Evolutionary conservation across 2,888 invertebrate species (phyloP), one percentile per base, ranked within the genome.

Genomic region (Apamea anceps): DNA sequence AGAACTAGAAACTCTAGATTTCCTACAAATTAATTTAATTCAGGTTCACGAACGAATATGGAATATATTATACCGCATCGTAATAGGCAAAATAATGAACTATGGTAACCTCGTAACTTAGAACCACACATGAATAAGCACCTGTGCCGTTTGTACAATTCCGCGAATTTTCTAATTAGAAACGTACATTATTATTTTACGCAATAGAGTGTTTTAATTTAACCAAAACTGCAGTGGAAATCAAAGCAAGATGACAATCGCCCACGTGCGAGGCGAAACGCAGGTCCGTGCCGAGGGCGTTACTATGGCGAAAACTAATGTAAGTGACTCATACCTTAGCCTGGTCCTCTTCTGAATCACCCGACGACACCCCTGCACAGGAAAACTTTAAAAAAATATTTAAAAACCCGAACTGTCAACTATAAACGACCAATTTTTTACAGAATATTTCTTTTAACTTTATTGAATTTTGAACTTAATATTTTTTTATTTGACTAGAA

Each of bases 281-380:
- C 92, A 93, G 92, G 93, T 93, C 93, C 92, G 92, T 93, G 90
- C 79, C 76, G 84, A 93, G 96, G 96, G 96, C 90, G 96, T 96
- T 96, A 95, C 96, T 96, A 96, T 96, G 96, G 94, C 93, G 92
- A 96, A 93, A 91, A 92, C 92, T 88, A 91, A 83, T 83, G 79
- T 72, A 91, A 93, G 90, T 96, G 96, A 96, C 93, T 96, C 96
- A 94, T 94, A 96, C 96, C 96, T 96, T 91, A 84, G 90, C 86
- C 92, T 93, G 94, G 91, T 95, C 94, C 94, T 93, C 94, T 93
- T 94, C 94, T 96, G 95, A 95, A 93, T 96, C 95, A 95, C 94
- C 95, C 95, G 91, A 91, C 94, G 94, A 92, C 95, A 95, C 96
- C 96, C 95, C 95, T 93, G 89, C 92, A 90, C 92, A 89, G 87